Conservation (phyloP, 2,888 invertebrate species). For the Epiblema foenella region DNA sequence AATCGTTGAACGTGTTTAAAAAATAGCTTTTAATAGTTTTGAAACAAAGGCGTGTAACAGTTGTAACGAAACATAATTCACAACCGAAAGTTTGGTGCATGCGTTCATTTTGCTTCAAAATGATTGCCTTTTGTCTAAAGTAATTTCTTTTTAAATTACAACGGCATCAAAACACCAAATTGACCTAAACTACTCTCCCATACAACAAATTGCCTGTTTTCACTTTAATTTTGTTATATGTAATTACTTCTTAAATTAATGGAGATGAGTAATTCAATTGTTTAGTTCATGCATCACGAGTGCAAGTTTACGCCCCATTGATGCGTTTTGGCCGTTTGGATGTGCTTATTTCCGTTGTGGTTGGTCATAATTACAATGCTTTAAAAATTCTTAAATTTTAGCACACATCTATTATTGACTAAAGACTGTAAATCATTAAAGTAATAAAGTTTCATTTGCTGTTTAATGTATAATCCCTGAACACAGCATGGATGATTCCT, state of each 20-base stretch:
- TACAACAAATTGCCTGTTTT: constrained; percentile 37
- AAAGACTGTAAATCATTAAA: no score
- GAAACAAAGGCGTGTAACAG: neutral
- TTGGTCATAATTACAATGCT: no score
- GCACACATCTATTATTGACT: no score
- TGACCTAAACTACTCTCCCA: constrained; percentile 25
- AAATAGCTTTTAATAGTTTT: neutral
- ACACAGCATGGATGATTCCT: no score
- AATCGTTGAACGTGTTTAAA: no score
- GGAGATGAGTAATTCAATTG: constrained; percentile 38
- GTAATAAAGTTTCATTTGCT: no score
- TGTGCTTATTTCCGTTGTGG: no score
- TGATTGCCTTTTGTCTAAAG: constrained; percentile 39
- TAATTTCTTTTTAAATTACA: constrained; percentile 40
- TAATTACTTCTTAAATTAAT: constrained; percentile 38
- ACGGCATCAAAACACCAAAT: constrained; percentile 16
- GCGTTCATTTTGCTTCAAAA: constrained; percentile 11
- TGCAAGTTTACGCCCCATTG: constrained; percentile 2
- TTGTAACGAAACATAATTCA: constrained; percentile 11
- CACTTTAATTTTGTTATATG: constrained; percentile 19
- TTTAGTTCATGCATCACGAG: constrained; percentile 12
- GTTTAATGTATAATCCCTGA: no score
- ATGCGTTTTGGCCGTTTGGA: constrained; percentile 14
- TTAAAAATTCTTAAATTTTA: neutral
- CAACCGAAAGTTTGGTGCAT: constrained; percentile 21